Conservation (phyloP, 1,140 invertebrate species). For the Cyclargus thomasi region DNA sequence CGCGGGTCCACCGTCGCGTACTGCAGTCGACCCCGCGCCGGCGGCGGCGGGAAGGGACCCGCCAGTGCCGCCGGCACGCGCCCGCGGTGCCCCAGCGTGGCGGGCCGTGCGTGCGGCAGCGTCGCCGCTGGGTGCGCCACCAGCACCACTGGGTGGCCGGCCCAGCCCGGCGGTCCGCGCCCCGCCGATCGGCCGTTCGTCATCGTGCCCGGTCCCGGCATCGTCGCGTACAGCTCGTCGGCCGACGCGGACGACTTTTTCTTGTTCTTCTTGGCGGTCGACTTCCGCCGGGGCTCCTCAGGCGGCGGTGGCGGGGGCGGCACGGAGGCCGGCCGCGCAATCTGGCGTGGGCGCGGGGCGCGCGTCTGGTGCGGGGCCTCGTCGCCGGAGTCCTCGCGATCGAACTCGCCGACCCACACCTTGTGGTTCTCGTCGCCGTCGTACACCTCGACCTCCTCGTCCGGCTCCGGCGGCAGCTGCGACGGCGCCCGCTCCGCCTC, state of each 20-base stretch:
- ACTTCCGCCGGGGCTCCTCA: conserved; percentile 77
- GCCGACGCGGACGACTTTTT: conserved; percentile 64
- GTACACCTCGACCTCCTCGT: conserved; percentile 86
- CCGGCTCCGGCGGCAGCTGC: conserved; percentile 76
- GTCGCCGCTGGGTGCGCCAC: conserved; percentile 74
- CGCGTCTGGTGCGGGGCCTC: conserved; percentile 86
- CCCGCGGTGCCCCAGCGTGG: conserved; percentile 52
- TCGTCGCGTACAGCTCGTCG: conserved; percentile 60
- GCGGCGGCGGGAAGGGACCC: conserved; percentile 68
- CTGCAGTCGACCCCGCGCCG: conserved; percentile 76
- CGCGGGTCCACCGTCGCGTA: conserved; percentile 80
- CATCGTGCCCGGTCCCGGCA: conserved; percentile 63
- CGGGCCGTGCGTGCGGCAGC: conserved; percentile 70
- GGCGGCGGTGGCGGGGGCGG: conserved; percentile 86
- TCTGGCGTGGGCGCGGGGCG: conserved; percentile 86
- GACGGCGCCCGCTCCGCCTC: conserved; percentile 74
- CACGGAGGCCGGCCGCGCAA: conserved; percentile 83
- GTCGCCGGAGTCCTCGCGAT: conserved; percentile 83
- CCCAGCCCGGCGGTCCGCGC: conserved; percentile 65
- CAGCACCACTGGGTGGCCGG: conserved; percentile 72
- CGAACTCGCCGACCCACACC: conserved; percentile 89
- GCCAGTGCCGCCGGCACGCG: conserved; percentile 47
- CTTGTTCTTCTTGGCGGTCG: conserved; percentile 74
- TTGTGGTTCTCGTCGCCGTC: conserved; percentile 96
- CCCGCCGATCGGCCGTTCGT: conserved; percentile 74